Base-by-base conservation (phyloP, 1,140 invertebrate species). In the Gerris buenoi region DNA sequence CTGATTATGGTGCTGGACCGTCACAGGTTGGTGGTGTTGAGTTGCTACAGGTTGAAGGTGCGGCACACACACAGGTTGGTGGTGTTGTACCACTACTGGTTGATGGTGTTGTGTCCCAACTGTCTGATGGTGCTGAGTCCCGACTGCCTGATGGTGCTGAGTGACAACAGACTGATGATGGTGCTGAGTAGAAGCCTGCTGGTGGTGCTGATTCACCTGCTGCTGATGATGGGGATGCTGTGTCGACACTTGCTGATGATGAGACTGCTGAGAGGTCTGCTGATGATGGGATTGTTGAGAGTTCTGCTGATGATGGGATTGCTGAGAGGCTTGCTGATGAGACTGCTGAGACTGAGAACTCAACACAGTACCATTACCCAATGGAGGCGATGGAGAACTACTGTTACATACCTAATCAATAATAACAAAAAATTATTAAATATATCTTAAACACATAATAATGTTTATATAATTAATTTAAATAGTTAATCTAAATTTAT, bases 401-500 rank as follows among this genome's bases (percentile, higher is more conserved):
- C 33, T 46, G 18, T 22, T 61, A 22, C n/a, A 61, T 22, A 61
- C n/a, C n/a, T 61, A 10, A 10, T 22, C 3, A 25, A 56, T n/a
- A 46, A 56, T 64, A 25, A 65, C 29, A 65, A 65, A 23, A 65
- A 57, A 56, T 65, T 25, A 56, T 1, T 25, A 62, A 63, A 5
- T 14, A 15, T 10, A n/a, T 60, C 15, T 25, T 25, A n/a, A n/a
- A 22, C 10, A 26, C 14, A 27, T 27, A 27, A 64, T 22, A 3
- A 25, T 14, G 14, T 14, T 5, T 3, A 58, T n/a, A n/a, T n/a
- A n/a, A n/a, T n/a, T n/a, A n/a, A n/a, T n/a, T n/a, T n/a, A n/a
- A n/a, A n/a, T n/a, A n/a, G n/a, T n/a, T n/a, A n/a, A n/a, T n/a
- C n/a, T n/a, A n/a, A n/a, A n/a, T n/a, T n/a, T n/a, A n/a, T n/a